These are phyloP conservation scores for Catocala nupta DNA, from an alignment of 2,888 invertebrate genomes.

Conservation along the genomic window DNA sequence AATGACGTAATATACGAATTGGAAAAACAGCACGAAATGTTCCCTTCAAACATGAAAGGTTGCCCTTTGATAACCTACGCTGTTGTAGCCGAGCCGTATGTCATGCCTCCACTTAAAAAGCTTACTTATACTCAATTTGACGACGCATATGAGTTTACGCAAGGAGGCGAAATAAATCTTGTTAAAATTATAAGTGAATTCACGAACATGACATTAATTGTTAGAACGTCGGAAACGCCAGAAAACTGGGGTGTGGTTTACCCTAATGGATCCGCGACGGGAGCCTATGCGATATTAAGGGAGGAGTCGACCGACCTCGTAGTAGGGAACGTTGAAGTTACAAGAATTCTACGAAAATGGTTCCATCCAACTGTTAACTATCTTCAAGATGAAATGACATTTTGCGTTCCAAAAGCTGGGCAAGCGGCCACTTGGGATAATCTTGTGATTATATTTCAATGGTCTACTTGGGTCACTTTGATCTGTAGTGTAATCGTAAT, in stretches of 20 bases:
- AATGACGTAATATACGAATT: slow-evolving; percentile 65
- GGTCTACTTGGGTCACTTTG: slow-evolving; percentile 80
- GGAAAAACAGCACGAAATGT: slow-evolving; percentile 69
- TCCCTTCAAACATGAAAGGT: slow-evolving; percentile 76
- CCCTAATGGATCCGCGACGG: slow-evolving; percentile 74
- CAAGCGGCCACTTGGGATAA: slow-evolving; percentile 82
- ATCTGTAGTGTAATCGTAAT: slow-evolving; percentile 70
- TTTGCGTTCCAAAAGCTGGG: slow-evolving; percentile 79
- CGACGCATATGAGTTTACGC: slow-evolving; percentile 73
- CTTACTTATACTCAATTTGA: slow-evolving; percentile 60
- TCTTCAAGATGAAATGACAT: slow-evolving; percentile 84
- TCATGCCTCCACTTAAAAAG: slow-evolving; percentile 75
- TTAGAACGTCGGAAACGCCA: slow-evolving; percentile 69
- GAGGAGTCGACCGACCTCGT: slow-evolving; percentile 74
- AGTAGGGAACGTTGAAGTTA: slow-evolving; percentile 83
- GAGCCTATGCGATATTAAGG: slow-evolving; percentile 70
- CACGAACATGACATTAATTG: slow-evolving; percentile 79
- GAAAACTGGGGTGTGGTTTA: slow-evolving; percentile 80
- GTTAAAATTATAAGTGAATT: slow-evolving; percentile 81
- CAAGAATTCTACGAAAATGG: slow-evolving; percentile 76
- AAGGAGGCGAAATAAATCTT: slow-evolving; percentile 80
- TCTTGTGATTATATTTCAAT: slow-evolving; percentile 81
- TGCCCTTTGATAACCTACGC: slow-evolving; percentile 80
- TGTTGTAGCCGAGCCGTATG: slow-evolving; percentile 81
- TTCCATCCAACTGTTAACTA: slow-evolving; percentile 82